Evolutionary conservation across 2,888 invertebrate species (phyloP), one percentile per base, ranked within the genome.

Genomic region (Eumacrocentrus americanus): DNA sequence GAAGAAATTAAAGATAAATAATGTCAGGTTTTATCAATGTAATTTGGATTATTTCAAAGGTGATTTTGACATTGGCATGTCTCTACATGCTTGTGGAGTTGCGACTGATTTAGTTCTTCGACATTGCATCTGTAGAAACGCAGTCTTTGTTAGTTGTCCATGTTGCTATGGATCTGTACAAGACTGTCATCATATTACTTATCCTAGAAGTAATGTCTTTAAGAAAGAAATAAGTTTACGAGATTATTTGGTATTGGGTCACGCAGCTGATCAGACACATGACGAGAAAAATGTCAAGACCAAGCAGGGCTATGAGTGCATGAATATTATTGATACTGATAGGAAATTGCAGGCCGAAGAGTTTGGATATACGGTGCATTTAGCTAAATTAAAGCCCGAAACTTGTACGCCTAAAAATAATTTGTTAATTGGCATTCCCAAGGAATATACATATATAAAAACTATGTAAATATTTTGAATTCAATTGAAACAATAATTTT

Each of bases 351-450:
- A 89, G 64, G 94, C 94, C 2, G 85, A 88, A 77, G 88, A 92
- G 76, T 83, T 83, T 71, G 91, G 90, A 0, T 97, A 96, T 78
- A 77, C 82, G 61, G 92, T 94, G 0, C 83, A 85, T 66, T 82
- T 97, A 42, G 88, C 89, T 5, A 91, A 91, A 72, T 83, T 97
- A 40, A 84, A 88, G 70, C 96, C 96, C 16, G 83, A 87, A 40
- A 86, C 88, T 52, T 96, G 96, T 81, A 94, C 96, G 29, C 94
- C 95, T 54, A 96, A 97, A 82, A 96, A 97, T 84, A 91, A 94
- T 82, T 83, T 95, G 68, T 83, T 94, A 20, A 86, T 94, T 72
- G 94, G 93, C 16, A 77, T 83, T 57, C 83, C 83, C 7, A 61
- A 63, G 42, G 53, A 52, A 20, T 2, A 37, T n/a, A n/a, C n/a